These are phyloP conservation scores for Merodon equestris DNA, from an alignment of 2,888 invertebrate species.

Conservation along the genomic window DNA sequence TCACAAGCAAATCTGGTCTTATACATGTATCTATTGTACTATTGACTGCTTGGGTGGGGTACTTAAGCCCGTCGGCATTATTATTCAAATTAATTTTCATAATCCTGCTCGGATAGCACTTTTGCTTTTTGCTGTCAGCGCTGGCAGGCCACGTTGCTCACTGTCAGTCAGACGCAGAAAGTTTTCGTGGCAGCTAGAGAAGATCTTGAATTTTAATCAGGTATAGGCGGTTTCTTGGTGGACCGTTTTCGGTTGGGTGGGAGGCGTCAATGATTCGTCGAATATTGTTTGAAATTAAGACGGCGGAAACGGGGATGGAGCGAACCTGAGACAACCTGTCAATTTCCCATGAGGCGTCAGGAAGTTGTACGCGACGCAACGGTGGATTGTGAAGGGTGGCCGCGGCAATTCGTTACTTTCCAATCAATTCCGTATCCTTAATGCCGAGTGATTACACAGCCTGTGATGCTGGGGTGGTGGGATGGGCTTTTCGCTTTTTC, in stretches of 20 bases:
- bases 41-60: constrained; percentile 19
- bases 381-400: constrained; percentile 6
- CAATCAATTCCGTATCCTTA: constrained; percentile 63
- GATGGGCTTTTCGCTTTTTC: constrained; percentile 24
- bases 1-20: constrained; percentile 55
- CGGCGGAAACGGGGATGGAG: constrained; percentile 42
- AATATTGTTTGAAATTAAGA: constrained; percentile 68
- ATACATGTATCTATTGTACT: too few species aligned
- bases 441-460: constrained; percentile 59
- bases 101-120: constrained; percentile 65
- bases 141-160: constrained; percentile 39
- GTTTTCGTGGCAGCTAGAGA: constrained; percentile 15
- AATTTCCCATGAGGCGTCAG: constrained; percentile 65
- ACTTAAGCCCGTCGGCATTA: constrained; percentile 71
- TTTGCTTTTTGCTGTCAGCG: constrained; percentile 49
- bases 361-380: constrained; percentile 33
- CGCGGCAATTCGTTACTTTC: constrained; percentile 60
- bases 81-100: constrained; percentile 76
- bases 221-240: too few species aligned
- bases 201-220: constrained; percentile 66
- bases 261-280: constrained; percentile 66
- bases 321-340: constrained; percentile 65
- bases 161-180: constrained; percentile 55
- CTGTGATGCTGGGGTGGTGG: constrained; percentile 2
- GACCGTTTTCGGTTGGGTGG: too few species aligned